Conservation (phyloP, 2,797 vertebrate species). For the Hoplostethus atlanticus region DNA sequence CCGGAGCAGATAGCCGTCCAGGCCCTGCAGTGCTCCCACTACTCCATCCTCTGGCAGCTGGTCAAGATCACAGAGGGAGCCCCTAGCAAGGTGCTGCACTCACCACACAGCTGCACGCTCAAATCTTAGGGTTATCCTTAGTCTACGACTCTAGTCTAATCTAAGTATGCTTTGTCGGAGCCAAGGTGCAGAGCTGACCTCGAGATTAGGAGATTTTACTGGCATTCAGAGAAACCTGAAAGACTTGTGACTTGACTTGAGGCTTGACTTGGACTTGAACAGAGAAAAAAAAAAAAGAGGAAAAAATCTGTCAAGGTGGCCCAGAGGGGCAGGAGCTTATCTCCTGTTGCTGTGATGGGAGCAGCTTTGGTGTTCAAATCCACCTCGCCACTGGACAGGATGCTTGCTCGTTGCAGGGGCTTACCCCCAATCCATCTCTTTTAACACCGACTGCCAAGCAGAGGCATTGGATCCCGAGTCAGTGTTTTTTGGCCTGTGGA, state of each 20-base stretch:
- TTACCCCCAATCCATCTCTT: conserved; percentile 20
- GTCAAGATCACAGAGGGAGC: conserved; percentile 97
- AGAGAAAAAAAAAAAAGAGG: no score
- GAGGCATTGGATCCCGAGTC: conserved; percentile 4
- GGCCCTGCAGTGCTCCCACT: conserved; percentile 98
- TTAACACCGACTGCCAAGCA: neutral
- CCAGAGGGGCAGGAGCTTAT: conserved; percentile 41
- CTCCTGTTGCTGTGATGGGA: conserved; percentile 15
- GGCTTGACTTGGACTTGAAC: no score
- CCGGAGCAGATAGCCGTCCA: conserved; percentile 99
- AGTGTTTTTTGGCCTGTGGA: neutral
- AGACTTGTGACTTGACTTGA: no score
- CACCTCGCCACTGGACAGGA: conserved; percentile 6
- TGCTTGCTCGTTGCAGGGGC: neutral
- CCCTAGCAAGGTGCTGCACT: conserved; percentile 91
- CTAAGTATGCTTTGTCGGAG: conserved; percentile 5
- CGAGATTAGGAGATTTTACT: no score
- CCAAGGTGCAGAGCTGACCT: neutral
- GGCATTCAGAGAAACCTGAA: no score
- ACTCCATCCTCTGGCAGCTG: conserved; percentile 99
- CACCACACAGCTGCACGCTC: neutral
- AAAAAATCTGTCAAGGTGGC: neutral
- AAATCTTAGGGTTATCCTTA: conserved; percentile 15
- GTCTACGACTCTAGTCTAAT: neutral
- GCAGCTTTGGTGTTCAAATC: conserved; percentile 18